Evolutionary conservation across 2,888 invertebrate species (phyloP).

Genomic region (Mechanitis mazaeus): DNA sequence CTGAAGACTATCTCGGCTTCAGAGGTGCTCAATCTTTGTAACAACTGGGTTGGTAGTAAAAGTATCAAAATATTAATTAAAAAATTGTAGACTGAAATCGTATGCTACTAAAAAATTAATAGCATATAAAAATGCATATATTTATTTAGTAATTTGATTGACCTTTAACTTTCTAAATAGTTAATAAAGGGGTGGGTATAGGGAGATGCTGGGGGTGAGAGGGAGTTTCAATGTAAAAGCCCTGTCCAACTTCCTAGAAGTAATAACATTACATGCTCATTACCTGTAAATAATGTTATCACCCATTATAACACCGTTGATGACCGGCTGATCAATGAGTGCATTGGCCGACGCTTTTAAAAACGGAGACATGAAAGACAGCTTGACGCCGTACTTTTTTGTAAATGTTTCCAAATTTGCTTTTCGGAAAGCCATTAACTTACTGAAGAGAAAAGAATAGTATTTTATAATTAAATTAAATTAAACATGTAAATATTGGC

Average conservation of each 20-base stretch:
- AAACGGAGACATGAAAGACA: constrained; percentile 99
- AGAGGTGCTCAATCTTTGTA: too few species aligned
- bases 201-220: constrained; percentile 10
- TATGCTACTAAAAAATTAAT: too few species aligned
- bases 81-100: too few species aligned
- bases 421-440: constrained; percentile 94
- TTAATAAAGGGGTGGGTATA: background rate
- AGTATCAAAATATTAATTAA: too few species aligned
- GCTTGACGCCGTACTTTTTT: constrained; percentile 95
- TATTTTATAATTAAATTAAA: too few species aligned
- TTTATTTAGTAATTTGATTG: too few species aligned
- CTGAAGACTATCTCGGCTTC: too few species aligned
- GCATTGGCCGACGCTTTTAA: constrained; percentile 97
- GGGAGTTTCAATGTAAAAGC: constrained; percentile 22
- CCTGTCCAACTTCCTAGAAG: constrained; percentile 25
- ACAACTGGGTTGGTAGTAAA: too few species aligned
- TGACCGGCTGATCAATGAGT: constrained; percentile 96
- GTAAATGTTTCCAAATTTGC: constrained; percentile 90
- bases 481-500: too few species aligned
- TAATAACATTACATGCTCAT: constrained; percentile 27
- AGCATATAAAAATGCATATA: too few species aligned
- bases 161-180: too few species aligned
- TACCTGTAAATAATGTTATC: constrained; percentile 82
- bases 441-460: constrained; percentile 58
- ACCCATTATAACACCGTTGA: constrained; percentile 96